Percentiles rank a stretch among this genome's conserved stretches.
These are phyloP conservation scores for Yasuhikotakia modesta DNA, from an alignment of 2,797 vertebrate species.

Conservation along the genomic window DNA sequence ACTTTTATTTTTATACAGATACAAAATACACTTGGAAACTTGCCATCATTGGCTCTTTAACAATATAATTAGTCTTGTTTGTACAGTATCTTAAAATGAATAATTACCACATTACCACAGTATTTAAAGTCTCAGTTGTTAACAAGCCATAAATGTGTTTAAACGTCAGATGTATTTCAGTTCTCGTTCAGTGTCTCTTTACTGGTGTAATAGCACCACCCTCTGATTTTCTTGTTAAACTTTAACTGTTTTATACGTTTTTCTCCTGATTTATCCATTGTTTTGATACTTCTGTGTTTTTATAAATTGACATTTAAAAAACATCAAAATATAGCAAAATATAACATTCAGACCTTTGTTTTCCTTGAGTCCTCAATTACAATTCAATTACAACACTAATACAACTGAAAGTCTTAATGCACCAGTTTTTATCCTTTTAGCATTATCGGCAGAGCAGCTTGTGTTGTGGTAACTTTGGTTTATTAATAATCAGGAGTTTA, in stretches of 20 bases:
- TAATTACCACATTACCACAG: neutral
- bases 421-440: too few relatives aligned
- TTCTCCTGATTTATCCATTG: neutral
- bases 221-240: neutral
- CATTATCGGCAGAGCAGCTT: neutral
- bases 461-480: neutral
- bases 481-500: neutral
- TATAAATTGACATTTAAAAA: slow-evolving; percentile 14
- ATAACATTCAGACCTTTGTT: neutral
- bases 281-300: slow-evolving; percentile 2
- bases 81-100: neutral
- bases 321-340: slow-evolving; percentile 25
- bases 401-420: too few relatives aligned
- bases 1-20: slow-evolving; percentile 29
- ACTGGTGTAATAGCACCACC: slow-evolving; percentile 2
- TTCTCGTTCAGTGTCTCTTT: neutral
- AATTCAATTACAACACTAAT: too few relatives aligned
- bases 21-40: slow-evolving; percentile 28
- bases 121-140: neutral
- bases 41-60: slow-evolving; percentile 9
- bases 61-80: neutral
- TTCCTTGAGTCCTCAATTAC: neutral
- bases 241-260: neutral
- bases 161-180: neutral
- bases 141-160: too few relatives aligned